Evolutionary conservation across 2,797 vertebrate genomes (phyloP).

Genomic region (Myotis planiceps): DNA sequence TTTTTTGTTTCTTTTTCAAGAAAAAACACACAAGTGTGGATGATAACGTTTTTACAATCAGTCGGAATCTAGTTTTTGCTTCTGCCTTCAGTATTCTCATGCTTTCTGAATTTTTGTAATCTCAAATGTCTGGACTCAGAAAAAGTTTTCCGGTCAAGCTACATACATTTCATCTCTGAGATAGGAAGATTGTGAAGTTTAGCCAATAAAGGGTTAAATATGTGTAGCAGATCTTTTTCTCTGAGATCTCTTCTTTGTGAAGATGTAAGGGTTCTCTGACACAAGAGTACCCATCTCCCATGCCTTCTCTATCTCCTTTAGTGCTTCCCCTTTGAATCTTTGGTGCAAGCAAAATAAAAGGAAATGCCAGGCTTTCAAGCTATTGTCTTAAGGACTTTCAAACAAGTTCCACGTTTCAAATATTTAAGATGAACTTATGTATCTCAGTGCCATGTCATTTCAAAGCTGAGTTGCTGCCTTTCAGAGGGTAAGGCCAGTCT

Average conservation of each 20-base stretch:
- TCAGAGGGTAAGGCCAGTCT: constrained; percentile 54
- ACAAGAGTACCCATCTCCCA: constrained; percentile 58
- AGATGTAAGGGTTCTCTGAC: constrained; percentile 42
- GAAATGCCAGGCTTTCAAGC: constrained; percentile 71
- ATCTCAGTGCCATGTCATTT: constrained; percentile 68
- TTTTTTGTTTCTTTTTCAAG: not conserved
- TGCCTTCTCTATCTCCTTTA: constrained; percentile 53
- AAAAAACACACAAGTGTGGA: not conserved
- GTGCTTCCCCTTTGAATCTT: constrained; percentile 59
- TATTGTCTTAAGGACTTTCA: constrained; percentile 80
- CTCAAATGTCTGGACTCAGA: not conserved
- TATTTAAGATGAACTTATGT: constrained; percentile 65
- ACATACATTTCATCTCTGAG: not conserved
- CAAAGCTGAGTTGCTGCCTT: constrained; percentile 53
- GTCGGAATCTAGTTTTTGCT: not conserved
- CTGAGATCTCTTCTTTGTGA: not conserved
- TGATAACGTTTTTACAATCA: not conserved
- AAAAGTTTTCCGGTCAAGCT: not conserved
- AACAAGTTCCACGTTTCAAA: constrained; percentile 74
- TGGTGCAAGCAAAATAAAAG: constrained; percentile 74
- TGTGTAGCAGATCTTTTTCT: not conserved
- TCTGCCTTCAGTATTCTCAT: not conserved
- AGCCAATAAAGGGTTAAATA: constrained; percentile 48
- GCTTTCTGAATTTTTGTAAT: not conserved
- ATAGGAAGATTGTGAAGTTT: not conserved